phyloP scores from a whole-genome alignment of 2,888 invertebrate genomes.

The Criorhina ranunculi region DNA sequence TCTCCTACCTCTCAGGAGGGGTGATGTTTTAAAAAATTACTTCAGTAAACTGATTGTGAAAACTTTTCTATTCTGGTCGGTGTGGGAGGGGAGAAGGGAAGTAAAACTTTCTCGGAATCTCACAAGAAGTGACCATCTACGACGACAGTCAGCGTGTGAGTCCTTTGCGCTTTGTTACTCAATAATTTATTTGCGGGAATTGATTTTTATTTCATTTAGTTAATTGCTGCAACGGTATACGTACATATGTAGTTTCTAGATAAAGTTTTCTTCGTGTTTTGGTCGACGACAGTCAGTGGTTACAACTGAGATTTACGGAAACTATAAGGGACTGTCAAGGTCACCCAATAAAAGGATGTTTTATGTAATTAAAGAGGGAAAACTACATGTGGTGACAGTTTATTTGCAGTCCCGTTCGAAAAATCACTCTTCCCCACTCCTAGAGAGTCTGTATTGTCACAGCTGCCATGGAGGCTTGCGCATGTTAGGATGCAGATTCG shows the following conservation, averaged over 20 bases:
- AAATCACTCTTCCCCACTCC: too few species aligned
- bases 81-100: too few species aligned
- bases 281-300: neutral
- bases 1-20: neutral
- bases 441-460: too few species aligned
- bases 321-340: too few species aligned
- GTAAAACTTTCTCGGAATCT: slow-evolving; percentile 38
- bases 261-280: neutral
- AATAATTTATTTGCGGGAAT: slow-evolving; percentile 63
- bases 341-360: too few species aligned
- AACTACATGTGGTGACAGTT: too few species aligned
- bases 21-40: slow-evolving; percentile 49
- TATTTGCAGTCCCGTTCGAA: too few species aligned
- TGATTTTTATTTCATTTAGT: slow-evolving; percentile 69
- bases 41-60: slow-evolving; percentile 36
- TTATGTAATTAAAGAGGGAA: too few species aligned
- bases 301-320: too few species aligned
- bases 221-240: slow-evolving; percentile 51
- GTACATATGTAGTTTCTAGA: neutral
- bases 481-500: too few species aligned
- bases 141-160: slow-evolving; percentile 12
- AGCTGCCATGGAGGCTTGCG: too few species aligned
- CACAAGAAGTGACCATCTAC: slow-evolving; percentile 7
- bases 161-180: slow-evolving; percentile 51
- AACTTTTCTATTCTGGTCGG: slow-evolving; percentile 23